A percentile compares a stretch with the other conserved stretches of the same genome.
Evolutionary conservation across 1,140 invertebrate genomes (phyloP).

Genomic region (Ruditapes philippinarum): DNA sequence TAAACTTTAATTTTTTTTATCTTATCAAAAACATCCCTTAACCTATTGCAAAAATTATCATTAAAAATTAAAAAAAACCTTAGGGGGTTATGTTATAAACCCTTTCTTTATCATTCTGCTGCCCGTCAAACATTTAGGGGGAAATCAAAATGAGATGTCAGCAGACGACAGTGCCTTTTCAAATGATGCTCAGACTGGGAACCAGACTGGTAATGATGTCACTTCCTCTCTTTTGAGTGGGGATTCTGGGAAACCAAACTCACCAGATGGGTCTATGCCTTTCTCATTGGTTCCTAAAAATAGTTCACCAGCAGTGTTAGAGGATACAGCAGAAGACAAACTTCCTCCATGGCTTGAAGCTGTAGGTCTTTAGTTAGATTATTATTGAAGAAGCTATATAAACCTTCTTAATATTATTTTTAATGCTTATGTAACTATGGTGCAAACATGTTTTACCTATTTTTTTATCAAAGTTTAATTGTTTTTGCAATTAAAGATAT

Average conservation of each 20-base stretch:
- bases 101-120: constrained; percentile 45
- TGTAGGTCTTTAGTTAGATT: constrained; percentile 19
- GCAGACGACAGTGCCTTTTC: constrained; percentile 66
- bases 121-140: constrained; percentile 39
- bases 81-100: too few relatives aligned
- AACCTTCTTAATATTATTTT: too few relatives aligned
- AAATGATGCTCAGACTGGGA: constrained; percentile 41
- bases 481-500: too few relatives aligned
- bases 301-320: not conserved
- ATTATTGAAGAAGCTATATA: too few relatives aligned
- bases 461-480: too few relatives aligned
- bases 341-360: constrained; percentile 57
- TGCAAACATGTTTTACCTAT: too few relatives aligned
- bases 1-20: too few relatives aligned
- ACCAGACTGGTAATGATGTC: constrained; percentile 44
- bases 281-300: not conserved
- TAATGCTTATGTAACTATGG: too few relatives aligned
- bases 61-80: too few relatives aligned
- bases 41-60: too few relatives aligned
- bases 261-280: constrained; percentile 61
- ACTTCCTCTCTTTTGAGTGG: constrained; percentile 33
- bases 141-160: not conserved
- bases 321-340: not conserved
- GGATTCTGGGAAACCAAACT: constrained; percentile 71
- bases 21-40: too few relatives aligned